Evolutionary conservation across 2,888 invertebrate genomes (phyloP).

Genomic region (Monoplex corrugatus): DNA sequence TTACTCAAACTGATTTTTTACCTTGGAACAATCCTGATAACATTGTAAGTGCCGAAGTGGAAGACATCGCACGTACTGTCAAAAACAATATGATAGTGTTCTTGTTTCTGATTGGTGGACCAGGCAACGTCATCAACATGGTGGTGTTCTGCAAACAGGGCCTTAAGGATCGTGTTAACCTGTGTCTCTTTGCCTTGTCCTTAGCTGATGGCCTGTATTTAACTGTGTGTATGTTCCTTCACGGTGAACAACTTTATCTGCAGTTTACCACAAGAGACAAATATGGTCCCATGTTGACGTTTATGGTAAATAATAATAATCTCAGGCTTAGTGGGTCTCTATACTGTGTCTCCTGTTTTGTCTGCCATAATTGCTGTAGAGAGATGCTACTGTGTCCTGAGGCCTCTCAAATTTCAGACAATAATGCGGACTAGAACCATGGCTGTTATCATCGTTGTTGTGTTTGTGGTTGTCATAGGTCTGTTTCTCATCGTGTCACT

Average conservation of each 20-base stretch:
- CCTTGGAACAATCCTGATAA: background rate
- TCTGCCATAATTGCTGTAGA: background rate
- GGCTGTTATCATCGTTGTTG: background rate
- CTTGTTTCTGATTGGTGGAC: background rate
- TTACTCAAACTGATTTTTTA: too few species aligned
- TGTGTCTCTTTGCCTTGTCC: background rate
- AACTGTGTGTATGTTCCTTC: background rate
- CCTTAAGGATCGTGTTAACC: background rate
- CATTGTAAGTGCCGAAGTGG: background rate
- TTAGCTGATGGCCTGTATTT: background rate
- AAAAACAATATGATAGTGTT: background rate
- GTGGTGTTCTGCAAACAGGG: background rate
- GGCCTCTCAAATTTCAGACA: background rate
- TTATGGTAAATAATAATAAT: background rate
- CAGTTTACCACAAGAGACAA: background rate
- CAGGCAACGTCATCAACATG: background rate
- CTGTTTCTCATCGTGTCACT: background rate
- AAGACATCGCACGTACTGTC: background rate
- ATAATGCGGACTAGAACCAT: background rate
- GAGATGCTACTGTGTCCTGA: slow-evolving; percentile 8
- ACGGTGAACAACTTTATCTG: background rate
- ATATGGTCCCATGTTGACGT: background rate
- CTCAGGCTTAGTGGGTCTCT: background rate
- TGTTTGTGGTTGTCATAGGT: background rate
- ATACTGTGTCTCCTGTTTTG: background rate